phyloP scores from a whole-genome alignment of 2,888 invertebrate genomes.

The Epiblema foenella region DNA sequence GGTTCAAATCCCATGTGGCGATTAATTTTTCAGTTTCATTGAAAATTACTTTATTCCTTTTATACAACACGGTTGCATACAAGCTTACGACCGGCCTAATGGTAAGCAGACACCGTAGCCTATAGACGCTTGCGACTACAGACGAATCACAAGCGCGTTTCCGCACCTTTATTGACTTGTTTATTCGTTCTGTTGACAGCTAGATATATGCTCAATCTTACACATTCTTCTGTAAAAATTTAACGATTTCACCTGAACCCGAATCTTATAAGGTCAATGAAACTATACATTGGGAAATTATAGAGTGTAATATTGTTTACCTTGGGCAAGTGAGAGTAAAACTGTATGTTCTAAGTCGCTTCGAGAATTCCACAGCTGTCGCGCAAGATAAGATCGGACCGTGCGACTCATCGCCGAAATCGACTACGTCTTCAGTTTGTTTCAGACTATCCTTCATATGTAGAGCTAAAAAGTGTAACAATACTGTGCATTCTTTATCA shows the following conservation, averaged over 20 bases:
- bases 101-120: too few relatives aligned
- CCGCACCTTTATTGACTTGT: too few relatives aligned
- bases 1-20: too few relatives aligned
- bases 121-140: too few relatives aligned
- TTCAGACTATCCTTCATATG: conserved; percentile 76
- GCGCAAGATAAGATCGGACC: conserved; percentile 50
- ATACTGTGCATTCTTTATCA: conserved; percentile 62
- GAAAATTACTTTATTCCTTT: background rate
- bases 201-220: too few relatives aligned
- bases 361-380: conserved; percentile 57
- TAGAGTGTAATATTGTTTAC: conserved; percentile 52
- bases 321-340: conserved; percentile 66
- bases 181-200: too few relatives aligned
- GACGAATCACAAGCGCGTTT: too few relatives aligned
- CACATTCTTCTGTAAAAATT: too few relatives aligned
- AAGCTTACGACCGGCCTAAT: too few relatives aligned
- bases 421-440: conserved; percentile 75
- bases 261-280: background rate
- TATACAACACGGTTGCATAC: too few relatives aligned
- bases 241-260: too few relatives aligned
- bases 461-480: conserved; percentile 82
- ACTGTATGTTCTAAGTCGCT: conserved; percentile 63
- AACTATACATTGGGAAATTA: background rate
- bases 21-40: too few relatives aligned
- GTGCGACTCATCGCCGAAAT: conserved; percentile 60